These are phyloP conservation scores for Eupeodes latifasciatus DNA, from an alignment of 2,888 invertebrate genomes.

Conservation along the genomic window DNA sequence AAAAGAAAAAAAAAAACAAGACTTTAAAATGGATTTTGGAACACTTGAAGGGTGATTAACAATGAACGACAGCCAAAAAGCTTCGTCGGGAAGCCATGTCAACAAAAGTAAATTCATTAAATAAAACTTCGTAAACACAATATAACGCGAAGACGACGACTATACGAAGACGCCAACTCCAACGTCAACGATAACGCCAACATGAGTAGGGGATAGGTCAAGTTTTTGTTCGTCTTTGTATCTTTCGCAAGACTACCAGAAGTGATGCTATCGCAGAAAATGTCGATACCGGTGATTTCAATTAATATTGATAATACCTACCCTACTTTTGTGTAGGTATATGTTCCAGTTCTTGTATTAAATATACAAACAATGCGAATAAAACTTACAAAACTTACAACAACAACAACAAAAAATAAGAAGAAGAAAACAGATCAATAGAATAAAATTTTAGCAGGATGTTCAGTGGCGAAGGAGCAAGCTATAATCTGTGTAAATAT, in stretches of 20 bases:
- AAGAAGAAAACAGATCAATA: background rate
- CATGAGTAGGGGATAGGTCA: background rate
- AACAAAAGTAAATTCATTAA: conserved; percentile 49
- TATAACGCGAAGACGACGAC: background rate
- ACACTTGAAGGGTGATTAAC: conserved; percentile 41
- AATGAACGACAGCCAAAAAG: conserved; percentile 45
- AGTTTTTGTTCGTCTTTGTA: conserved; percentile 19
- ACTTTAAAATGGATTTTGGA: conserved; percentile 28
- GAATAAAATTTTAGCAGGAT: background rate
- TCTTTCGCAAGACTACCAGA: conserved; percentile 8
- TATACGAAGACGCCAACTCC: background rate
- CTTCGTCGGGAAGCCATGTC: conserved; percentile 28
- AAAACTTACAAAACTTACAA: background rate
- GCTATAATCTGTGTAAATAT: background rate
- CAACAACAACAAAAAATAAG: background rate
- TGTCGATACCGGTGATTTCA: conserved; percentile 23
- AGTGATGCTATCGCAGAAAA: conserved; percentile 12
- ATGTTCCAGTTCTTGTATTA: background rate
- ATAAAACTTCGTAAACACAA: conserved; percentile 32
- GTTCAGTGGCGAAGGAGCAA: background rate
- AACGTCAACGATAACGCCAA: background rate
- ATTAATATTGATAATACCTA: conserved; percentile 19
- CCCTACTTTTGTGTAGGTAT: background rate
- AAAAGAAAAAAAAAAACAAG: background rate
- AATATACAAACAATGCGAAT: conserved; percentile 6